These are phyloP conservation scores for Drosophila subquinaria DNA, from an alignment of 2,888 invertebrate species.

Conservation along the genomic window DNA sequence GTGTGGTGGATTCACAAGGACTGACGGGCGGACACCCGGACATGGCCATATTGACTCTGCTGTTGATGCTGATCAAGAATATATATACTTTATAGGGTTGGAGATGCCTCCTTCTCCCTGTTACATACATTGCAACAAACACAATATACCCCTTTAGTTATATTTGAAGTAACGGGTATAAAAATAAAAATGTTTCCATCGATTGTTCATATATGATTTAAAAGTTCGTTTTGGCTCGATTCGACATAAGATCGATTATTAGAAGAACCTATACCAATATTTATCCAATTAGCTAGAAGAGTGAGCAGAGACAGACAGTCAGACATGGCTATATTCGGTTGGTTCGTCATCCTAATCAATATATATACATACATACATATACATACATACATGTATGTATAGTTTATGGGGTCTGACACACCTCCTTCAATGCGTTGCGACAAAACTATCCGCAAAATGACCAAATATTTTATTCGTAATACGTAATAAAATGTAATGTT, in stretches of 20 bases:
- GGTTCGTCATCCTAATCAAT: neutral
- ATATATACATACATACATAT: constrained; percentile 4
- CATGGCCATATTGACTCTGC: too few relatives aligned
- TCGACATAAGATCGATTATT: neutral
- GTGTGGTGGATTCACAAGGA: too few relatives aligned
- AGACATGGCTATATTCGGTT: constrained; percentile 4
- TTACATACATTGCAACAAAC: too few relatives aligned
- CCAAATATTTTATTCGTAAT: constrained; percentile 1
- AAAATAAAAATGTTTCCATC: neutral
- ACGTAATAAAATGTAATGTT: constrained; percentile 2
- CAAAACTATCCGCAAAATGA: constrained; percentile 3
- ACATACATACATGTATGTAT: neutral
- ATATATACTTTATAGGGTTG: too few relatives aligned
- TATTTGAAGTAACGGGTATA: too few relatives aligned
- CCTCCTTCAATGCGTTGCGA: constrained; percentile 11
- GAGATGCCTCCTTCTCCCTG: too few relatives aligned
- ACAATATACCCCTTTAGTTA: too few relatives aligned
- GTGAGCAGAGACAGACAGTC: neutral
- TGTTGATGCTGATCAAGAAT: too few relatives aligned
- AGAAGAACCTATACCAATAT: constrained; percentile 13
- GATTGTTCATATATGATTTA: neutral
- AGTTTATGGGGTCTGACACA: constrained; percentile 7
- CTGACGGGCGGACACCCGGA: too few relatives aligned
- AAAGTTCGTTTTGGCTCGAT: too few relatives aligned
- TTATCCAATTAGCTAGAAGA: constrained; percentile 2